A percentile compares a stretch with the other conserved stretches of the same genome.
phyloP scores from a whole-genome alignment of 1,140 invertebrate species.

The Akabosia matsudoensis region DNA sequence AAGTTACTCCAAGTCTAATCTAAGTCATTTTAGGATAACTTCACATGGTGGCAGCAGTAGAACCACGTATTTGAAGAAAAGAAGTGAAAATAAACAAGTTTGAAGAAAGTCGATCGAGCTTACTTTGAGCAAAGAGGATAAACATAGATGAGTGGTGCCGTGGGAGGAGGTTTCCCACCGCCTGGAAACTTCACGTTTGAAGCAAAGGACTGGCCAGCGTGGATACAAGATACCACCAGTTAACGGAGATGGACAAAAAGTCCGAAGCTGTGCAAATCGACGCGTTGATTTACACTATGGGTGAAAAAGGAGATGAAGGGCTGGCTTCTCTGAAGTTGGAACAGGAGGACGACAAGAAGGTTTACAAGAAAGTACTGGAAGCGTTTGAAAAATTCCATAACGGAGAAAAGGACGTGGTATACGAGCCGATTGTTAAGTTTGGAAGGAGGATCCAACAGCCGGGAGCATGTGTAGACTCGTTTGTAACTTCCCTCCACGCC shows the following conservation, averaged over 20 bases:
- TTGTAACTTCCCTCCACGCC: conserved; percentile 39
- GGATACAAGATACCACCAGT: background rate
- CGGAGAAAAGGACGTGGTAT: conserved; percentile 38
- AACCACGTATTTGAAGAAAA: background rate
- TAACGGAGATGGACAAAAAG: conserved; percentile 23
- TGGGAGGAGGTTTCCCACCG: background rate
- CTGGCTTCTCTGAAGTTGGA: conserved; percentile 14
- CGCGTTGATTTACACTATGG: conserved; percentile 45
- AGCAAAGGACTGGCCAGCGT: background rate
- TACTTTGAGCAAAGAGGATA: background rate
- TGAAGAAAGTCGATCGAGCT: background rate
- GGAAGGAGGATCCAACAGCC: conserved; percentile 38
- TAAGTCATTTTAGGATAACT: no score
- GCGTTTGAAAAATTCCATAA: no score
- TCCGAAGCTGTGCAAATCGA: conserved; percentile 43
- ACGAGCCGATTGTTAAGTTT: conserved; percentile 45
- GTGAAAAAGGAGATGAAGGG: conserved; percentile 28
- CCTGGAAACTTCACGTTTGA: background rate
- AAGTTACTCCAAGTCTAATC: no score
- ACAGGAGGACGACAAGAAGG: conserved; percentile 37
- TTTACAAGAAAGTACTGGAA: conserved; percentile 34
- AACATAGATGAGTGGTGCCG: background rate
- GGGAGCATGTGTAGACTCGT: conserved; percentile 43
- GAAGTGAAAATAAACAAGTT: background rate
- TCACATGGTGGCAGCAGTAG: background rate